phyloP scores from a whole-genome alignment of 2,797 vertebrate genomes.

The Acipenser ruthenus region DNA sequence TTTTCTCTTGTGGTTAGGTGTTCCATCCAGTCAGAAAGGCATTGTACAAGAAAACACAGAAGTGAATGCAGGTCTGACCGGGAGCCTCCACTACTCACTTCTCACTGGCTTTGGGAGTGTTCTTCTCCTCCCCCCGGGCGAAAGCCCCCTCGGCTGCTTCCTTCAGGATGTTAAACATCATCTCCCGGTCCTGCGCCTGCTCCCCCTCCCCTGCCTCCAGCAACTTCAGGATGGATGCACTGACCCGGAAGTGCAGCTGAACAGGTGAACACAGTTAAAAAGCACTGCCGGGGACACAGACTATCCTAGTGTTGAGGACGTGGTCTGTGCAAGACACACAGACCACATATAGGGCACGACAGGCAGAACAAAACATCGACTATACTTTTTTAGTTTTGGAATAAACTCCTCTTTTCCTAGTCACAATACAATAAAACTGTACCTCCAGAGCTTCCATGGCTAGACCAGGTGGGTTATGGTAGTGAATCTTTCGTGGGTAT shows the following conservation, averaged over 20 bases:
- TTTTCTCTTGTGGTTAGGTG: not conserved
- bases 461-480: conserved; percentile 93
- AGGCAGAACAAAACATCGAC: too few species aligned
- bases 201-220: conserved; percentile 60
- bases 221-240: conserved; percentile 91
- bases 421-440: conserved; percentile 19
- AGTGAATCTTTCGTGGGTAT: conserved; percentile 96
- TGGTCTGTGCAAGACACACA: too few species aligned
- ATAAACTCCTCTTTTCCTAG: too few species aligned
- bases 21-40: not conserved
- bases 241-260: conserved; percentile 86
- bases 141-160: conserved; percentile 87
- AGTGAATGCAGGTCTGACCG: not conserved
- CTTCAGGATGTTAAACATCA: conserved; percentile 77
- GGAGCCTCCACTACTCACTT: conserved; percentile 67
- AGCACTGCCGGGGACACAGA: too few species aligned
- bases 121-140: conserved; percentile 94
- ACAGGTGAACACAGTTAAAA: not conserved
- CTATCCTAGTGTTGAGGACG: too few species aligned
- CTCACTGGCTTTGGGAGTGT: conserved; percentile 73
- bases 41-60: not conserved
- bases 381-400: too few species aligned
- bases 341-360: too few species aligned
- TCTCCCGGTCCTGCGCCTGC: conserved; percentile 70
- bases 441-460: conserved; percentile 98